Evolutionary conservation across 2,888 invertebrate genomes (phyloP).

Genomic region (Rhingia campestris): DNA sequence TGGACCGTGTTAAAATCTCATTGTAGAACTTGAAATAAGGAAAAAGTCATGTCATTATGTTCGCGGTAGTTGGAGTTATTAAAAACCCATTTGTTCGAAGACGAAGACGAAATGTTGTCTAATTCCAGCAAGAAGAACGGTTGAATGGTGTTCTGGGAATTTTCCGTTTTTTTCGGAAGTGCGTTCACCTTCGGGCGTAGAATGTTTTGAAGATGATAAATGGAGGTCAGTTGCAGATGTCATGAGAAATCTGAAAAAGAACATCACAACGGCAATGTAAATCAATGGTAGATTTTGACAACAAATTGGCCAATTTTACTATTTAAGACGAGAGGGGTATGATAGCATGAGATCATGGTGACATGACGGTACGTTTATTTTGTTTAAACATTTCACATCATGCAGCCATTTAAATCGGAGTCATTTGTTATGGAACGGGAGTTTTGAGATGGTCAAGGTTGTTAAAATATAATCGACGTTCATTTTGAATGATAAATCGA

Average conservation of each 20-base stretch:
- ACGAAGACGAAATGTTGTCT: slow-evolving; percentile 12
- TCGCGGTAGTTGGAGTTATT: slow-evolving; percentile 49
- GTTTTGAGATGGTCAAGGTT: not conserved
- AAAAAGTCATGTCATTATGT: slow-evolving; percentile 52
- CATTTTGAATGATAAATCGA: not conserved
- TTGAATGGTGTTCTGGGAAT: slow-evolving; percentile 11
- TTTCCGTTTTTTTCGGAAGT: slow-evolving; percentile 18
- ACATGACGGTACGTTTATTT: not conserved
- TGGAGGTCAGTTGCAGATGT: slow-evolving; percentile 50
- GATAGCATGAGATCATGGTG: slow-evolving; percentile 26
- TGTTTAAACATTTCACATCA: slow-evolving; percentile 4
- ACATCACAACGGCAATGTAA: slow-evolving; percentile 14
- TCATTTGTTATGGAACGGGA: not conserved
- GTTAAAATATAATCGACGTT: not conserved
- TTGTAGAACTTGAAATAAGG: slow-evolving; percentile 30
- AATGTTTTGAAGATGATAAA: slow-evolving; percentile 26
- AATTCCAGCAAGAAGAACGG: slow-evolving; percentile 34
- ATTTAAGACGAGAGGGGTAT: slow-evolving; percentile 20
- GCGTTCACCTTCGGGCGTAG: slow-evolving; percentile 35
- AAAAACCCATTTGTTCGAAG: slow-evolving; percentile 57
- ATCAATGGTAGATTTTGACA: slow-evolving; percentile 30
- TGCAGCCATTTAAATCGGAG: not conserved
- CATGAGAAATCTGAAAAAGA: slow-evolving; percentile 25
- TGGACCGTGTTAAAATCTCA: slow-evolving; percentile 69
- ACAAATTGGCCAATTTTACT: slow-evolving; percentile 64